These are phyloP conservation scores for Drosophila fulvimacula DNA, from an alignment of 2,888 invertebrate genomes.

Conservation along the genomic window DNA sequence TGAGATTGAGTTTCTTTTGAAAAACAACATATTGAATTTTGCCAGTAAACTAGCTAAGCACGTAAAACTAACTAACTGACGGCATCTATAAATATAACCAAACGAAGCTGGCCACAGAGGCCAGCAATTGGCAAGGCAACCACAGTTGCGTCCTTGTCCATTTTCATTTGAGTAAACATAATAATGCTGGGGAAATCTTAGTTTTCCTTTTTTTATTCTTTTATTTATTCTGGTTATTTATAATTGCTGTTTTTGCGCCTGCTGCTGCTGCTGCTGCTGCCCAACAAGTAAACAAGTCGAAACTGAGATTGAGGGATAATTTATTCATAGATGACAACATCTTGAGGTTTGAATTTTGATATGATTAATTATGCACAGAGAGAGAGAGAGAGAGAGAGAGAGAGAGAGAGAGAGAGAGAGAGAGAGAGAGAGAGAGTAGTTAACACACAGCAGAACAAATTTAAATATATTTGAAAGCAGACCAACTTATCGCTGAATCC, in stretches of 20 bases:
- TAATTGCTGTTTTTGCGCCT: slow-evolving; percentile 53
- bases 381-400: not conserved
- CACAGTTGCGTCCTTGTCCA: slow-evolving; percentile 18
- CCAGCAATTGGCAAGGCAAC: slow-evolving; percentile 66
- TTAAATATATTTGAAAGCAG: too few relatives aligned
- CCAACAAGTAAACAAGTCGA: slow-evolving; percentile 16
- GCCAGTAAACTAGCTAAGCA: not conserved
- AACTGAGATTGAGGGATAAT: slow-evolving; percentile 1
- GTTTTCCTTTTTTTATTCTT: slow-evolving; percentile 18
- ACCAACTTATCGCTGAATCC: not conserved
- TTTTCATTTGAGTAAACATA: slow-evolving; percentile 11
- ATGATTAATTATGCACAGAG: not conserved
- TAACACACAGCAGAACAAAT: too few relatives aligned
- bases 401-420: not conserved
- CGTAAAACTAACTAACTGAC: slow-evolving; percentile 9
- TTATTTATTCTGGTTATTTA: slow-evolving; percentile 48
- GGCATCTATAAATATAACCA: slow-evolving; percentile 26
- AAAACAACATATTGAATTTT: slow-evolving; percentile 25
- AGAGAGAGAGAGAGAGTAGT: not conserved
- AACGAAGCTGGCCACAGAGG: slow-evolving; percentile 19
- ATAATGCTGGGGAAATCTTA: slow-evolving; percentile 2
- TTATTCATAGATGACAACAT: slow-evolving; percentile 20
- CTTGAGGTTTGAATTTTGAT: not conserved
- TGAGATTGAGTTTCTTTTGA: slow-evolving; percentile 27
- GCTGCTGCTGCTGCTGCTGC: slow-evolving; percentile 11